Evolutionary conservation across 2,797 vertebrate species (phyloP).

Genomic region (Labeo calbasu): DNA sequence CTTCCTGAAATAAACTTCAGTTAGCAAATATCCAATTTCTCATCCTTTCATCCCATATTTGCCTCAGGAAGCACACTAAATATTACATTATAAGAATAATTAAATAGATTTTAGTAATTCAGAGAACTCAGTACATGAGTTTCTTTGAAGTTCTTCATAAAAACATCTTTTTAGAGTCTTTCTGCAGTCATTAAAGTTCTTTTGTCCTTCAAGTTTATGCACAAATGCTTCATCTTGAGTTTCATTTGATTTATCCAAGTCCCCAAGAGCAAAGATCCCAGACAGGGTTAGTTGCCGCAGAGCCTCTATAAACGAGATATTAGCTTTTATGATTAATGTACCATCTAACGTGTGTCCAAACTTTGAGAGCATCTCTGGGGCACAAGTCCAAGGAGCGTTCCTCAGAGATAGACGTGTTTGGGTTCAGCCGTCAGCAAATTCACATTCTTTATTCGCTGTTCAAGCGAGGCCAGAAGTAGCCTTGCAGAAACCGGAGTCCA

Average conservation of each 20-base stretch:
- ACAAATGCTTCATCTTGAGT: neutral
- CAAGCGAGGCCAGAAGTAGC: constrained; percentile 11
- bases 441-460: neutral
- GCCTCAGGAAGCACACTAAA: neutral
- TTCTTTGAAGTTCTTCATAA: neutral
- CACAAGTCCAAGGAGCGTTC: neutral
- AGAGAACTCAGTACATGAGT: neutral
- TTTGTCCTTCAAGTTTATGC: neutral
- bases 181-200: neutral
- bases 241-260: neutral
- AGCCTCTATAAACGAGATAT: constrained; percentile 26
- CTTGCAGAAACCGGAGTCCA: constrained; percentile 12
- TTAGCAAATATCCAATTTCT: neutral
- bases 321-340: constrained; percentile 32
- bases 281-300: constrained; percentile 15
- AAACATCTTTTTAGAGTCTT: neutral
- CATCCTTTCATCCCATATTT: neutral
- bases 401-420: constrained; percentile 19
- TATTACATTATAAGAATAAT: neutral
- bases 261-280: neutral
- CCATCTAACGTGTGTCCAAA: constrained; percentile 3
- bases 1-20: neutral
- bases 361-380: constrained; percentile 28
- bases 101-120: neutral
- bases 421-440: constrained; percentile 16